Percentiles rank a stretch among this genome's conserved stretches.
Conservation (phyloP, 2,888 invertebrate species). For the Petrophora chlorosata region DNA sequence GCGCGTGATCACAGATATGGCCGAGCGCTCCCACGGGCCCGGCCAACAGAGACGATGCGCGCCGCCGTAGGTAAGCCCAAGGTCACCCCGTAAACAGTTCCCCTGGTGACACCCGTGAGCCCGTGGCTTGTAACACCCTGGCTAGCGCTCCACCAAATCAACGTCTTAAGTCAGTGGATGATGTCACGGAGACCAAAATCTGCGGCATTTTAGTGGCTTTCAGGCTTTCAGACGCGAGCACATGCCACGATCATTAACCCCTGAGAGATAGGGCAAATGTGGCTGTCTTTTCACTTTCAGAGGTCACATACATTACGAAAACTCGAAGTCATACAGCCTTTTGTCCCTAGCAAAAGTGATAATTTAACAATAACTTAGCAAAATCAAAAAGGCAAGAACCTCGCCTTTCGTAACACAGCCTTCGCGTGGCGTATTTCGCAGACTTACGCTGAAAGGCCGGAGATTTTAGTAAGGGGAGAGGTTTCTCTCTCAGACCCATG, state of each 20-base stretch:
- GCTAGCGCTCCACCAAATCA: not conserved
- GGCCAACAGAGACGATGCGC: conserved; percentile 73
- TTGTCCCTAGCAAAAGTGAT: no score
- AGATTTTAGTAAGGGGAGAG: no score
- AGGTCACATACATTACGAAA: conserved; percentile 1
- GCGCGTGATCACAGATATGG: conserved; percentile 70
- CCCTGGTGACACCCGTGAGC: conserved; percentile 6
- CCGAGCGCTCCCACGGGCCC: conserved; percentile 70
- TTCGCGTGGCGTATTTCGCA: no score
- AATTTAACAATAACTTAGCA: not conserved
- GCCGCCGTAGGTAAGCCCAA: conserved; percentile 75
- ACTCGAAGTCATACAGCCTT: not conserved
- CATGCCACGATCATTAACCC: conserved; percentile 8
- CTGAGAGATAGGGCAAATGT: conserved; percentile 5
- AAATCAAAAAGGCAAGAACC: no score
- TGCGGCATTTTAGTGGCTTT: not conserved
- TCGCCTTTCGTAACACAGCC: no score
- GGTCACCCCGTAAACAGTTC: conserved; percentile 55
- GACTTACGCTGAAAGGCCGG: no score
- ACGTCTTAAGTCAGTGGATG: not conserved
- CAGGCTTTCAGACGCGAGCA: conserved; percentile 1
- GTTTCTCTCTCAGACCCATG: no score
- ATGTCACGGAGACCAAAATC: not conserved
- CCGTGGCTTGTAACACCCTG: not conserved
- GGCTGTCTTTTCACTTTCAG: not conserved